Evolutionary conservation across 2,888 invertebrate species (phyloP), one percentile per base, ranked within the genome.

Genomic region (Lasiommata megera): DNA sequence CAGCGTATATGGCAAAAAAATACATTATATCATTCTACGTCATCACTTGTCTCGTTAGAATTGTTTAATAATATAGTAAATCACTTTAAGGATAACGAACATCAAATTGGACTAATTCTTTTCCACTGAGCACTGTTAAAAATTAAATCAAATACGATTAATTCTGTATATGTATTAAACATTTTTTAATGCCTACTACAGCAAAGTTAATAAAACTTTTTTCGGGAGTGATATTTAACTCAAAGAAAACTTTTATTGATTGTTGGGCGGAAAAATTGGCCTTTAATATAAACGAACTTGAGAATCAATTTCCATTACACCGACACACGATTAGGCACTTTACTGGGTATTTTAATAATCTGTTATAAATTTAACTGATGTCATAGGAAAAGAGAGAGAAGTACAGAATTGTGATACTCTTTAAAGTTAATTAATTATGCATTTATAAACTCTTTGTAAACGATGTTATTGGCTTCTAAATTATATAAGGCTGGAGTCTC

Each of bases 21-120:
- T 82, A 86, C 88, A 86, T 88, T 3, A 23, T 5, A 88, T 88
- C 88, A 83, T 82, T 80, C 70, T 78, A 80, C 75, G 76, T 82
- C 79, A 80, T 74, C 80, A 79, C 80, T 75, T 72, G 73, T 78
- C 74, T 77, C 67, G 69, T 62, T 64, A 68, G 66, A 67, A 67
- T 67, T 58, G 54, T 56, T 37, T 56, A 53, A 66, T 58, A 62
- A 67, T 58, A 62, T 56, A 62, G 64, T 66, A 58, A 37, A 59
- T 17, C 31, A 44, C 54, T 48, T 34, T 40, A 44, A 18, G 16
- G 36, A 18, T 18, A 23, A 34, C 9, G 34, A 11, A 34, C 11
- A 34, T 34, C 34, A 34, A 34, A 11, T 34, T 34, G 34, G 34
- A 11, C 34, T 11, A 34, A 34, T 34, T 34, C 3, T 34, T 31